phyloP scores from a whole-genome alignment of 2,888 invertebrate genomes.

The Agrotis exclamationis region DNA sequence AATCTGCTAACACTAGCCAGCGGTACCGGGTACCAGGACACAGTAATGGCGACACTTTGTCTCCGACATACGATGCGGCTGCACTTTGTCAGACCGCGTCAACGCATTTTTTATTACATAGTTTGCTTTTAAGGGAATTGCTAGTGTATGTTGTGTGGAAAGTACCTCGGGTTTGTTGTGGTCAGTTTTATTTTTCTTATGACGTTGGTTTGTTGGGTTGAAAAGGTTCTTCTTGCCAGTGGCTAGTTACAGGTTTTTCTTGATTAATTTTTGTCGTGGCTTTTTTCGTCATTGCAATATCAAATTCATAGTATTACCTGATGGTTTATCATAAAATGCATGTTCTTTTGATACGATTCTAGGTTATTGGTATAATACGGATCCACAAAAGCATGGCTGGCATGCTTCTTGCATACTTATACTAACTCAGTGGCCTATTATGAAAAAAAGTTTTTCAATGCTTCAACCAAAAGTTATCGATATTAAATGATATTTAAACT shows the following conservation, averaged over 20 bases:
- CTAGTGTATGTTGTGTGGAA: slow-evolving; percentile 41
- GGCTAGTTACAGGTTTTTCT: too few species aligned
- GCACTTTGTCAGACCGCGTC: slow-evolving; percentile 75
- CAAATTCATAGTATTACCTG: too few species aligned
- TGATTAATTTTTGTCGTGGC: too few species aligned
- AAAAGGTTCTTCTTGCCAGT: not conserved
- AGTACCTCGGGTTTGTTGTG: slow-evolving; percentile 22
- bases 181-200: slow-evolving; percentile 32
- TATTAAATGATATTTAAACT: not conserved
- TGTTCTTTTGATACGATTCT: too few species aligned
- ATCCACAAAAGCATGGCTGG: too few species aligned
- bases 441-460: too few species aligned
- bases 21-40: slow-evolving; percentile 31
- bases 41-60: slow-evolving; percentile 64
- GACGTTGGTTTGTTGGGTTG: not conserved
- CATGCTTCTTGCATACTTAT: too few species aligned
- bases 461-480: too few species aligned
- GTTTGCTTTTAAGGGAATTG: slow-evolving; percentile 68
- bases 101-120: slow-evolving; percentile 76
- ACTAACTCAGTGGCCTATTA: too few species aligned
- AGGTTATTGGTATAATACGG: too few species aligned
- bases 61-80: slow-evolving; percentile 65
- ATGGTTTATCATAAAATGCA: too few species aligned
- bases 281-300: too few species aligned
- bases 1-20: slow-evolving; percentile 50